phyloP scores from a whole-genome alignment of 2,888 invertebrate genomes.

The Melitaea athalia region DNA sequence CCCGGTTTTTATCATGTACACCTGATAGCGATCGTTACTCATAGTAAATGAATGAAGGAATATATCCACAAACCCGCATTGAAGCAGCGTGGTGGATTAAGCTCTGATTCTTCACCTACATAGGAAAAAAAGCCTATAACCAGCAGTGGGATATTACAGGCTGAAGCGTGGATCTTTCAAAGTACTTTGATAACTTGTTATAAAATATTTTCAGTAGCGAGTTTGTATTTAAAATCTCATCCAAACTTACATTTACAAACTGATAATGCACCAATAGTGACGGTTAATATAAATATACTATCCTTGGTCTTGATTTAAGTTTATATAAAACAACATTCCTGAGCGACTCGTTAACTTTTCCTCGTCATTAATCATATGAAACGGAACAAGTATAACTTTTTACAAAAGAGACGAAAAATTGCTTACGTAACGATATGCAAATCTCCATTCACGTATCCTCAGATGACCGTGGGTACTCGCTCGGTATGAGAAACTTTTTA shows the following conservation, averaged over 20 bases:
- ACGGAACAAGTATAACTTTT: constrained; percentile 27
- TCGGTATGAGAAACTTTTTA: constrained; percentile 59
- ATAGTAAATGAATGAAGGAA: too few relatives aligned
- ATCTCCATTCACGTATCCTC: constrained; percentile 56
- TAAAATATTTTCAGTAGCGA: too few relatives aligned
- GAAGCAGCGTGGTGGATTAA: too few relatives aligned
- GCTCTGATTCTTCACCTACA: too few relatives aligned
- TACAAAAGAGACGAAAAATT: constrained; percentile 40
- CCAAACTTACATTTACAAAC: not conserved
- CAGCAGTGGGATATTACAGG: too few relatives aligned
- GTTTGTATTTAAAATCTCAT: too few relatives aligned
- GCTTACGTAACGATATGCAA: constrained; percentile 48
- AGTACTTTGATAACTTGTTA: too few relatives aligned
- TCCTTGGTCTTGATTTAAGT: not conserved
- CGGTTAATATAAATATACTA: not conserved
- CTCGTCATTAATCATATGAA: constrained; percentile 35
- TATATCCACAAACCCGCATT: too few relatives aligned
- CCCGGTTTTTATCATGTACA: too few relatives aligned
- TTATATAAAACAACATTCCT: not conserved
- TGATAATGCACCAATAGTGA: not conserved
- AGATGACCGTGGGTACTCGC: constrained; percentile 55
- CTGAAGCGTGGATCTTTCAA: too few relatives aligned
- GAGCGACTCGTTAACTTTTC: constrained; percentile 13
- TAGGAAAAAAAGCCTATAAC: too few relatives aligned
- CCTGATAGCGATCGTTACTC: too few relatives aligned